These are phyloP conservation scores for Arenicola marina DNA, from an alignment of 2,888 invertebrate species.

Conservation along the genomic window DNA sequence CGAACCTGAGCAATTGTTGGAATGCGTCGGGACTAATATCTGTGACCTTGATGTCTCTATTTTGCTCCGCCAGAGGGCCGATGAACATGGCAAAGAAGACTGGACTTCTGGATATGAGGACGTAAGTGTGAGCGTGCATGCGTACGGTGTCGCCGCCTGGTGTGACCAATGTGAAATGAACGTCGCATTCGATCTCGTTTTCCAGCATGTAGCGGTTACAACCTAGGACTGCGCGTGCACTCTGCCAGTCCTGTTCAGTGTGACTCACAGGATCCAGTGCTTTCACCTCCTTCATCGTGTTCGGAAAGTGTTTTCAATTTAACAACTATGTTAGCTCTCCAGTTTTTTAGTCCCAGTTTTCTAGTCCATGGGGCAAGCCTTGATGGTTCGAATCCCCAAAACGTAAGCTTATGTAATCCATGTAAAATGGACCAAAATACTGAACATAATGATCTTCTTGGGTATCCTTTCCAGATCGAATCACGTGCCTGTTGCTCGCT, in stretches of 20 bases:
- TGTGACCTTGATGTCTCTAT: conserved; percentile 20
- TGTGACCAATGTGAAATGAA: conserved; percentile 23
- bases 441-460: no score
- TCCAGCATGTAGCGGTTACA: conserved; percentile 36
- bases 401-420: no score
- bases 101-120: conserved; percentile 26
- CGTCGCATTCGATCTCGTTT: conserved; percentile 33
- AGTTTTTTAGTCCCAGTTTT: no score
- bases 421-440: no score
- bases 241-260: conserved; percentile 36
- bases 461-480: no score
- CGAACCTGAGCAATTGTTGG: conserved; percentile 35
- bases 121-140: conserved; percentile 61
- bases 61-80: conserved; percentile 20
- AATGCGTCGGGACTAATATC: conserved; percentile 39
- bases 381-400: no score
- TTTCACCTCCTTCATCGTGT: no score
- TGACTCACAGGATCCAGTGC: no score
- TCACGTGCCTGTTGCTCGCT: no score
- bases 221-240: conserved; percentile 26
- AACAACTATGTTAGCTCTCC: no score
- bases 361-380: no score
- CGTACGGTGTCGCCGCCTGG: conserved; percentile 9
- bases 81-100: conserved; percentile 28
- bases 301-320: no score